phyloP scores from a whole-genome alignment of 2,888 invertebrate genomes.

The Dichetophora obliterata region DNA sequence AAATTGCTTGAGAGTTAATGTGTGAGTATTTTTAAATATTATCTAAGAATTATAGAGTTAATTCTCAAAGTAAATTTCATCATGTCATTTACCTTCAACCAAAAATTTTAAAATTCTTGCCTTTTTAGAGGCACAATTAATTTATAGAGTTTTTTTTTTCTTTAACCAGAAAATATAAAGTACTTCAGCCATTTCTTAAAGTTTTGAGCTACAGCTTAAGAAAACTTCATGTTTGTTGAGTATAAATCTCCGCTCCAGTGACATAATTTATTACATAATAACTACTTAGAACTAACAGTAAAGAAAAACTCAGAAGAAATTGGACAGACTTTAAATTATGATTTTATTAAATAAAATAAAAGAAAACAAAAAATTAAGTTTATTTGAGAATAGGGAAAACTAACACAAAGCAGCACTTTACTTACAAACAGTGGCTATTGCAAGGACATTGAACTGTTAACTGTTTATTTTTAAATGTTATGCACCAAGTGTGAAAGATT shows the following conservation, averaged over 20 bases:
- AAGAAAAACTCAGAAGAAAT: background rate
- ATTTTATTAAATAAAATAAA: background rate
- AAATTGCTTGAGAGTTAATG: too few relatives aligned
- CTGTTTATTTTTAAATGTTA: background rate
- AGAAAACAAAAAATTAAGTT: background rate
- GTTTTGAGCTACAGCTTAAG: background rate
- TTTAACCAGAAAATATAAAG: too few relatives aligned
- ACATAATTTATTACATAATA: slow-evolving; percentile 5
- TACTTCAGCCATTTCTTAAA: too few relatives aligned
- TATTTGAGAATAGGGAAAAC: background rate
- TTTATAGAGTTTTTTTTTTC: too few relatives aligned
- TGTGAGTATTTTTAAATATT: too few relatives aligned
- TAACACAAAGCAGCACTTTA: background rate
- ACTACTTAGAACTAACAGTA: background rate
- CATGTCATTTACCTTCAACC: too few relatives aligned
- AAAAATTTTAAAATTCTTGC: too few relatives aligned
- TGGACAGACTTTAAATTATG: background rate
- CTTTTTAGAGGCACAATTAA: too few relatives aligned
- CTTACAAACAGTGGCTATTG: background rate
- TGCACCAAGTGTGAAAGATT: background rate
- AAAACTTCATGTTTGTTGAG: background rate
- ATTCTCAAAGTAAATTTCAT: too few relatives aligned
- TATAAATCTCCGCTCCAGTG: background rate
- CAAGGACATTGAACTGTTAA: background rate
- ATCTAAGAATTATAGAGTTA: too few relatives aligned